Evolutionary conservation across 1,140 invertebrate genomes (phyloP).

Genomic region (Microplitis mediator): DNA sequence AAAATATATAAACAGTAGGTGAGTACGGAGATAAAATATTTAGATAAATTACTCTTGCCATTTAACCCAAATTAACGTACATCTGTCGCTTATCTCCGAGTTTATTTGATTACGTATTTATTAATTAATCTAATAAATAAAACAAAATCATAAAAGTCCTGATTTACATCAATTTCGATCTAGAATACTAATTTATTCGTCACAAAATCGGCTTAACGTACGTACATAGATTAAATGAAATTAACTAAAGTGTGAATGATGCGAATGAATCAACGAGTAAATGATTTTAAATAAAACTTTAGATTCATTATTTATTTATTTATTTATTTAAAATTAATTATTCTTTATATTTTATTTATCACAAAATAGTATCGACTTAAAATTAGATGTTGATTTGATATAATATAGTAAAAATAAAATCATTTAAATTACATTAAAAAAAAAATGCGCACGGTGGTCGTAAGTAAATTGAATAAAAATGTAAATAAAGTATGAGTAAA

Average conservation of each 20-base stretch:
- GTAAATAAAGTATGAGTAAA: constrained; percentile 24
- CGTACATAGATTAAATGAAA: not conserved
- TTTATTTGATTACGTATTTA: constrained; percentile 16
- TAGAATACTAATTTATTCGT: constrained; percentile 53
- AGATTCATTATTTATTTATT: constrained; percentile 4
- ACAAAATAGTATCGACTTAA: constrained; percentile 8
- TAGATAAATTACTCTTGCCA: not conserved
- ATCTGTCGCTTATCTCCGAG: not conserved
- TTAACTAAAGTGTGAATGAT: constrained; percentile 25
- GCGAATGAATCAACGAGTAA: constrained; percentile 31
- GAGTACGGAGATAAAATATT: not conserved
- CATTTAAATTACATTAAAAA: constrained; percentile 29
- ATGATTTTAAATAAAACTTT: constrained; percentile 17
- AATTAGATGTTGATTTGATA: no score
- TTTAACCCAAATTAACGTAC: not conserved
- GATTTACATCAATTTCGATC: constrained; percentile 54
- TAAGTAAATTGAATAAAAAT: constrained; percentile 33
- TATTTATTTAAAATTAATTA: not conserved
- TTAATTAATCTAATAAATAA: constrained; percentile 20
- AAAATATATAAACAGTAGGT: not conserved
- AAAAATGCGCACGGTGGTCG: constrained; percentile 64
- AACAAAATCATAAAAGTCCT: constrained; percentile 33
- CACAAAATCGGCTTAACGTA: not conserved
- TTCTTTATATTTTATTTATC: constrained; percentile 28
- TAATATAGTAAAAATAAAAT: constrained; percentile 18